These are phyloP conservation scores for Pipistrellus pipistrellus DNA, from an alignment of 2,797 vertebrate genomes.

Conservation along the genomic window DNA sequence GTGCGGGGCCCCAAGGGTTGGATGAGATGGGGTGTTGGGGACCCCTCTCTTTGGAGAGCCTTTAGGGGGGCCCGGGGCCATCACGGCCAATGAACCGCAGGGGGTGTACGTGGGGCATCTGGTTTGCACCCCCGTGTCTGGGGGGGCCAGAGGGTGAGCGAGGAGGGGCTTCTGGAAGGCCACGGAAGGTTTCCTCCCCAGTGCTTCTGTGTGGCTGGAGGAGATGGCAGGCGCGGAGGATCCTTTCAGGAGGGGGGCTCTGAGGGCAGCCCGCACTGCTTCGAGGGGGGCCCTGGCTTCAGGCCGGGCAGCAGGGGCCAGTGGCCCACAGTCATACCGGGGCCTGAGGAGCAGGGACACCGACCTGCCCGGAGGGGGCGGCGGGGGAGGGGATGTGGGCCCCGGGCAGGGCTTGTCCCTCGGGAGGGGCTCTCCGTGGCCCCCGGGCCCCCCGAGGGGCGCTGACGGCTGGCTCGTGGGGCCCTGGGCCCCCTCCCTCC, in stretches of 20 bases:
- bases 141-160: slow-evolving; percentile 86
- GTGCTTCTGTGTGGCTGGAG: slow-evolving; percentile 89
- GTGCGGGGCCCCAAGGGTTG: slow-evolving; percentile 87
- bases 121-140: slow-evolving; percentile 80
- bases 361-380: slow-evolving; percentile 92
- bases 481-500: slow-evolving; percentile 85
- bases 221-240: slow-evolving; percentile 83
- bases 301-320: slow-evolving; percentile 87
- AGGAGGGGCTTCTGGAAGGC: slow-evolving; percentile 86
- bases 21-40: slow-evolving; percentile 90
- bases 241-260: slow-evolving; percentile 84
- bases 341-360: slow-evolving; percentile 93
- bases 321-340: slow-evolving; percentile 88
- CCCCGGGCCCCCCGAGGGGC: slow-evolving; percentile 86
- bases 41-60: slow-evolving; percentile 89
- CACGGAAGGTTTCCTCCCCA: slow-evolving; percentile 88
- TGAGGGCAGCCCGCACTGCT: slow-evolving; percentile 82
- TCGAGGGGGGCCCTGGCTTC: slow-evolving; percentile 85
- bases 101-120: slow-evolving; percentile 86
- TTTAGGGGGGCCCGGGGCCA: slow-evolving; percentile 88
- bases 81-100: slow-evolving; percentile 84
- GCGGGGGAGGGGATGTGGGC: slow-evolving; percentile 91
- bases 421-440: slow-evolving; percentile 89
- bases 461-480: slow-evolving; percentile 86
- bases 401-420: slow-evolving; percentile 90